These are phyloP conservation scores for Ptychoptera albimana DNA, from an alignment of 2,888 invertebrate genomes.

Conservation along the genomic window DNA sequence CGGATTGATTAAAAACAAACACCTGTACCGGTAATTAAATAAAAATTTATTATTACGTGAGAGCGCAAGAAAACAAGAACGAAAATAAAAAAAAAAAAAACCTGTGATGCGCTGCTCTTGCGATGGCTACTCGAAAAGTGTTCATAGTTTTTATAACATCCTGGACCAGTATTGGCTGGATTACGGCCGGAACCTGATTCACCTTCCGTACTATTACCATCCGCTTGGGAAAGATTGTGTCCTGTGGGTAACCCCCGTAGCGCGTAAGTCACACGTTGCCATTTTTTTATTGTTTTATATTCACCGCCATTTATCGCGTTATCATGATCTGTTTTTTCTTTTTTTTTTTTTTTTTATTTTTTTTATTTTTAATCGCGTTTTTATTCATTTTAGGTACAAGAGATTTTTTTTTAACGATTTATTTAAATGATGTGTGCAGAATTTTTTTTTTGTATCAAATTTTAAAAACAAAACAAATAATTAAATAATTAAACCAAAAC, in stretches of 20 bases:
- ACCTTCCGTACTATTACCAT: slow-evolving; percentile 66
- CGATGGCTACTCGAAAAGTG: slow-evolving; percentile 34
- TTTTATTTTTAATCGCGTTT: neutral
- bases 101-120: slow-evolving; percentile 24
- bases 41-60: neutral
- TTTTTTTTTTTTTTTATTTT: slow-evolving; percentile 7
- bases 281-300: slow-evolving; percentile 28
- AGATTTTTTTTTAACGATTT: no score
- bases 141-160: slow-evolving; percentile 66
- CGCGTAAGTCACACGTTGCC: slow-evolving; percentile 33
- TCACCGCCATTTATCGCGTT: slow-evolving; percentile 21
- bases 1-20: neutral
- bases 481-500: no score
- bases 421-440: slow-evolving; percentile 3
- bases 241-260: slow-evolving; percentile 42
- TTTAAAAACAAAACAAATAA: no score
- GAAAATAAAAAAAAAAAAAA: neutral
- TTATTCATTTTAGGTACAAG: no score
- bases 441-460: slow-evolving; percentile 5
- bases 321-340: slow-evolving; percentile 8
- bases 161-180: slow-evolving; percentile 54
- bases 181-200: slow-evolving; percentile 39
- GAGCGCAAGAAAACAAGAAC: neutral
- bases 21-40: neutral
- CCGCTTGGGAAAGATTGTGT: slow-evolving; percentile 81